Evolutionary conservation across 2,113 vertebrate species (phyloP).

Genomic region (Vireo altiloquus): DNA sequence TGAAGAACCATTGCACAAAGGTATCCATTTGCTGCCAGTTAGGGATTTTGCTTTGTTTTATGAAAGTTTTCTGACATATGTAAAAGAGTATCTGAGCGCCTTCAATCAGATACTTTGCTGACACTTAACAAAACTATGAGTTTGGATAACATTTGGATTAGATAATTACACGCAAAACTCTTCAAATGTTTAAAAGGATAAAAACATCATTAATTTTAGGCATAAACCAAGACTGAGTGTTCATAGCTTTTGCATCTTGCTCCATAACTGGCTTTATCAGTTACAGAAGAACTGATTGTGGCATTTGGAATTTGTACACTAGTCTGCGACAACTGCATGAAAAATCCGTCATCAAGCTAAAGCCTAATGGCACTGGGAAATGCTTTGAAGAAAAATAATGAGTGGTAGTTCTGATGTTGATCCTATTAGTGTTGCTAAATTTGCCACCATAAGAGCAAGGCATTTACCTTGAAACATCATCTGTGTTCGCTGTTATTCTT

Average conservation of each 20-base stretch:
- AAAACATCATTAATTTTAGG: neutral
- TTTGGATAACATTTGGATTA: neutral
- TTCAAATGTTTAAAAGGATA: neutral
- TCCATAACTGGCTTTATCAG: neutral
- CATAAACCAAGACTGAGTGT: neutral
- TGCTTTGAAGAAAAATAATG: neutral
- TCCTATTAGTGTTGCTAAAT: neutral
- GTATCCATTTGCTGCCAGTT: neutral
- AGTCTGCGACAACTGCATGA: neutral
- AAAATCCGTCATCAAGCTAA: neutral
- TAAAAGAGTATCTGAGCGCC: neutral
- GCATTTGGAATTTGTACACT: neutral
- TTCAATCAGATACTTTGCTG: neutral
- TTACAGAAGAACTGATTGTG: neutral
- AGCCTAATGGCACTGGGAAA: neutral
- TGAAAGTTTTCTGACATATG: neutral
- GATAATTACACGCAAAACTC: neutral
- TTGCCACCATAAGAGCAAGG: neutral
- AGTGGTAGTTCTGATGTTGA: neutral
- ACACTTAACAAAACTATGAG: neutral
- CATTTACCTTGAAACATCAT: neutral
- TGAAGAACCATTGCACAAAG: neutral
- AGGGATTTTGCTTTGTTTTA: neutral
- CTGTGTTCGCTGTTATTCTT: neutral
- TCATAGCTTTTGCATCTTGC: neutral